These are phyloP conservation scores for Columba janthina DNA, from an alignment of 2,113 vertebrate species.

Conservation along the genomic window DNA sequence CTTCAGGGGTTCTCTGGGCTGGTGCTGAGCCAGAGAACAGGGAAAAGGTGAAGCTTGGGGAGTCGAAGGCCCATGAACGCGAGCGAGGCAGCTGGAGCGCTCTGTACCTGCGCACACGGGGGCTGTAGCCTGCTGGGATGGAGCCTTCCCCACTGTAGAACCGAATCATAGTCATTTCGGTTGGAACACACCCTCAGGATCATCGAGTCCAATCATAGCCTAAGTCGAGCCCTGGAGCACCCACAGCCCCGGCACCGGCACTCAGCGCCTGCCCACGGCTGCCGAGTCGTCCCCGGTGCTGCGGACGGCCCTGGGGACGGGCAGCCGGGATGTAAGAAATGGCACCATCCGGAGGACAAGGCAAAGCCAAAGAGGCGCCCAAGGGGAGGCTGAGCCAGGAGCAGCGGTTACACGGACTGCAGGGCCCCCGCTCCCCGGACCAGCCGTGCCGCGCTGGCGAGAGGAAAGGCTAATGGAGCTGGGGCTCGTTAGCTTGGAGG, in stretches of 20 bases:
- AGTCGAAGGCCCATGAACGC: no score
- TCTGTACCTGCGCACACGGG: background rate
- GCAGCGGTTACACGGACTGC: background rate
- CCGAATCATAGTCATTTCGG: no score
- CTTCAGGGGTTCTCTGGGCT: background rate
- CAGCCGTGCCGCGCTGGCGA: background rate
- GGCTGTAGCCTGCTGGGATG: fast-evolving
- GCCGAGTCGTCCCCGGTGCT: background rate
- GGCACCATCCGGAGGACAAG: background rate
- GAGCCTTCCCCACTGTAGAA: background rate
- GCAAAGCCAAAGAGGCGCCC: background rate
- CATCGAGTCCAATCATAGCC: no score
- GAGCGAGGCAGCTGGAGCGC: background rate
- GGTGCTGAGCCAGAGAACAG: background rate
- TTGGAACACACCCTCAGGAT: no score
- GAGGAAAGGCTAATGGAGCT: no score
- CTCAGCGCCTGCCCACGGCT: background rate
- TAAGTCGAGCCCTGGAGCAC: background rate
- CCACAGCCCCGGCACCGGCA: background rate
- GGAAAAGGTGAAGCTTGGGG: background rate
- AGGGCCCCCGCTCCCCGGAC: background rate
- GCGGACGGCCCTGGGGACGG: background rate
- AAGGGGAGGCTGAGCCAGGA: background rate
- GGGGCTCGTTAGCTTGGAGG: no score
- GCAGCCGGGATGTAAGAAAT: background rate